Base-by-base conservation (phyloP, 2,113 vertebrate genomes). In the Probosciger aterrimus region DNA sequence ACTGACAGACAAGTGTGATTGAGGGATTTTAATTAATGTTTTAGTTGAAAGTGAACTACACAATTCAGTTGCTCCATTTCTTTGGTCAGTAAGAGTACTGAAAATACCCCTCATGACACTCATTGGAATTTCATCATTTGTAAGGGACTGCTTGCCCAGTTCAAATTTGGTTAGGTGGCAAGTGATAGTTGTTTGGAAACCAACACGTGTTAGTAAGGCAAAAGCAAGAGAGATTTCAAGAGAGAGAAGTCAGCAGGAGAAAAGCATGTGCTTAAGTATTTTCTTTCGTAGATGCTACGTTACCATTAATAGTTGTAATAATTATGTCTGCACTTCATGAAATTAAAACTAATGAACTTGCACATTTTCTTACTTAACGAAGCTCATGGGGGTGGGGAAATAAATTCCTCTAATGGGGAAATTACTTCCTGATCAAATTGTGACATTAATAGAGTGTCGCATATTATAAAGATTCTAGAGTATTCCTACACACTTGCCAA, bases 41-140 rank as follows among this genome's bases (percentile, higher is more conserved):
- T 95, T 88, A 76, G 39, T 75, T 95, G 85, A 93, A 96, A 96
- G 57, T 90, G 71, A 92, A 96, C 95, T 82, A 86, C 41, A 78
- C 44, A 91, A 17, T 50, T 91, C 15, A 65, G 35, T 92, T 92
- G 50, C 55, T 96, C 55, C 69, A 63, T 96, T 98, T 95, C 88
- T 96, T 96, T 96, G 92, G 96, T 94, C 92, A 95, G 77, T 84
- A 74, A 68, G 52, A 90, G 27, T 75, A 62, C 82, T 85, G 62
- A 94, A 93, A 92, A 86, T 49, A 35, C 8, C 28, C 49, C 82
- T 93, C 82, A 75, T 90, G 25, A 14, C n/a, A 18, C 80, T 93
- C 62, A 85, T 60, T 93, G 86, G 41, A 90, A 90, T 96, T 80
- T 79, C 90, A 89, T 90, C 55, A 77, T 80, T 95, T 96, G 88